Percentiles rank a stretch among this genome's conserved stretches.
These are phyloP conservation scores for Burhinus bistriatus DNA, from an alignment of 2,113 vertebrate species.

Conservation along the genomic window DNA sequence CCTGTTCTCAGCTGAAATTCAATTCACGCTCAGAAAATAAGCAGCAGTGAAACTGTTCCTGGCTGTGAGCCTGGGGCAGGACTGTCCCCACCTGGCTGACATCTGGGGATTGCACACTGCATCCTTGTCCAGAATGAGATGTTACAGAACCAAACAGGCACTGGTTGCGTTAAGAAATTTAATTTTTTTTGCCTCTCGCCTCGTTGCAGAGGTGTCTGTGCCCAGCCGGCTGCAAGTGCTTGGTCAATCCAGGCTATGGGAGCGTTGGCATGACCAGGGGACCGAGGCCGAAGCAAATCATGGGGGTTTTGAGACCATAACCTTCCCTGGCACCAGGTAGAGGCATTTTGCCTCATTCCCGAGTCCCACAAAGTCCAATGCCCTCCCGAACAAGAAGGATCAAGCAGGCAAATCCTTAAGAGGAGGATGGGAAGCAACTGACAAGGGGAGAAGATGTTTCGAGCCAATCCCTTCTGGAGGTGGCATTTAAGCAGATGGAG, in stretches of 20 bases:
- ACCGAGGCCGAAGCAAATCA: neutral
- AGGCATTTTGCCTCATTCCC: rapidly evolving
- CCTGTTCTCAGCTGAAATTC: neutral
- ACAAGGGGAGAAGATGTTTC: neutral
- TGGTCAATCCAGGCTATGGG: neutral
- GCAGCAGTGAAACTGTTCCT: neutral
- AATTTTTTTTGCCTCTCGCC: no score
- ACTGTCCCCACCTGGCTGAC: neutral
- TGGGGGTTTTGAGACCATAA: neutral
- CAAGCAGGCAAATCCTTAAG: neutral
- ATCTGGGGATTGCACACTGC: rapidly evolving
- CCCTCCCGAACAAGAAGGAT: neutral
- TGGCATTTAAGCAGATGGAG: slow-evolving; percentile 51
- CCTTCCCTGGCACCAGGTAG: neutral
- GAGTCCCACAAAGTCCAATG: neutral
- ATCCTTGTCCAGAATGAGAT: rapidly evolving
- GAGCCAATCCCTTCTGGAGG: neutral
- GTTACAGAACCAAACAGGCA: rapidly evolving
- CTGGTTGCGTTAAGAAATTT: rapidly evolving
- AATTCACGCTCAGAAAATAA: neutral
- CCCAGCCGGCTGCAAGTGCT: rapidly evolving
- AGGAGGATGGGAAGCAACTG: neutral
- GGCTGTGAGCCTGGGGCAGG: neutral
- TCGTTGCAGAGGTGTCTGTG: rapidly evolving
- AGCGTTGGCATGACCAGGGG: neutral